phyloP scores from a whole-genome alignment of 2,113 vertebrate species.

The Aphyosemion australe region DNA sequence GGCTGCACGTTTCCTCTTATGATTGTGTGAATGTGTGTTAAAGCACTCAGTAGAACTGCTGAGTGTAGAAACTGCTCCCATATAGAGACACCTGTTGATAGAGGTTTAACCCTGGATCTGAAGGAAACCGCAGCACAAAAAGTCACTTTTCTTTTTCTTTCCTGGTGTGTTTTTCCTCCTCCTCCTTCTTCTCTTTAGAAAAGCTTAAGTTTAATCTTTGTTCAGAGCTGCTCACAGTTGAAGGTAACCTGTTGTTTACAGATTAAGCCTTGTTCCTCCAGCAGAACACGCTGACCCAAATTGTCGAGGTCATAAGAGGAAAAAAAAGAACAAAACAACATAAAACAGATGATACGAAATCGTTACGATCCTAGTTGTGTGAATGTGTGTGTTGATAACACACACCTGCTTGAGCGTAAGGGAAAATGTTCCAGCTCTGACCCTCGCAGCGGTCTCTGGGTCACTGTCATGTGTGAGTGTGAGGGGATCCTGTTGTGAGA shows the following conservation, averaged over 20 bases:
- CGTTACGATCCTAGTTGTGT: slow-evolving; percentile 18
- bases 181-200: slow-evolving; percentile 24
- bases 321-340: too few species aligned
- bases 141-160: slow-evolving; percentile 30
- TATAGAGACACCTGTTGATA: background rate
- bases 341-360: slow-evolving; percentile 23
- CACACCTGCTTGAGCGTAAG: slow-evolving; percentile 43
- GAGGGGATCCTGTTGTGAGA: slow-evolving; percentile 53
- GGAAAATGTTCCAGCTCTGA: slow-evolving; percentile 48
- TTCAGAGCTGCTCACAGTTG: slow-evolving; percentile 47
- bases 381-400: slow-evolving; percentile 24
- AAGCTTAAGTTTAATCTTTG: slow-evolving; percentile 50
- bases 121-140: slow-evolving; percentile 13
- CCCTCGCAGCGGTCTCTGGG: slow-evolving; percentile 30
- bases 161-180: slow-evolving; percentile 7
- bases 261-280: slow-evolving; percentile 51
- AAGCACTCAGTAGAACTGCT: background rate
- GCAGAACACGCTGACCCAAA: slow-evolving; percentile 71
- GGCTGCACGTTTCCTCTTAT: too few species aligned
- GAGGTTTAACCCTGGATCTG: background rate
- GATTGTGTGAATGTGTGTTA: too few species aligned
- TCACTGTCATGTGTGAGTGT: slow-evolving; percentile 56
- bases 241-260: slow-evolving; percentile 68
- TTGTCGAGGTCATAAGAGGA: slow-evolving; percentile 41
- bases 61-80: background rate